These are phyloP conservation scores for Mesoligia furuncula DNA, from an alignment of 2,888 invertebrate species.

Conservation along the genomic window DNA sequence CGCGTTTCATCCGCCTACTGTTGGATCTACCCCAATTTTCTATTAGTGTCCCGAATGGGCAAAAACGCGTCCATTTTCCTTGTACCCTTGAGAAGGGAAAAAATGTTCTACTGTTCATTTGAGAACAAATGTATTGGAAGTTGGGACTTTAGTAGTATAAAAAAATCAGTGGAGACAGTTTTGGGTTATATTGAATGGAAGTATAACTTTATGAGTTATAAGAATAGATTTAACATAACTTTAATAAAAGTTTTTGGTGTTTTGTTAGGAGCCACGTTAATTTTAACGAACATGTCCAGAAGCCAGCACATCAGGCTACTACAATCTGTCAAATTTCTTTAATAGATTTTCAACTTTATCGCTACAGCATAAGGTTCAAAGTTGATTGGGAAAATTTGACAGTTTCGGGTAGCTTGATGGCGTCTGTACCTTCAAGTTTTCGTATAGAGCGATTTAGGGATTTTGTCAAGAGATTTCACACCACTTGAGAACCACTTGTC, in stretches of 20 bases:
- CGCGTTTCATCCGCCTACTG: conserved; percentile 34
- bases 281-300: neutral
- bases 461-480: neutral
- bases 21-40: conserved; percentile 59
- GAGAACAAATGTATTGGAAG: conserved; percentile 54
- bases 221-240: neutral
- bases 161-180: conserved; percentile 31
- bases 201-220: neutral
- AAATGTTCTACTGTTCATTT: conserved; percentile 50
- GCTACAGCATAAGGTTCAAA: no score
- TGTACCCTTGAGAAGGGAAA: conserved; percentile 26
- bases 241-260: neutral
- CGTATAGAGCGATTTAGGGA: neutral
- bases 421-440: neutral
- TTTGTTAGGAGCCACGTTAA: neutral
- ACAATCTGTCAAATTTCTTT: no score
- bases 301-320: no score
- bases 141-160: conserved; percentile 17
- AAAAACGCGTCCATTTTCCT: conserved; percentile 64
- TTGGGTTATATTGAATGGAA: conserved; percentile 2
- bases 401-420: no score
- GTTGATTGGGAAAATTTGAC: no score
- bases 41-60: conserved; percentile 57
- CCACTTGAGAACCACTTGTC: no score
- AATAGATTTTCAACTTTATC: no score